A percentile compares a stretch with the other conserved stretches of the same genome.
These are phyloP conservation scores for Oligia strigilis DNA, from an alignment of 2,888 invertebrate species.

Conservation along the genomic window DNA sequence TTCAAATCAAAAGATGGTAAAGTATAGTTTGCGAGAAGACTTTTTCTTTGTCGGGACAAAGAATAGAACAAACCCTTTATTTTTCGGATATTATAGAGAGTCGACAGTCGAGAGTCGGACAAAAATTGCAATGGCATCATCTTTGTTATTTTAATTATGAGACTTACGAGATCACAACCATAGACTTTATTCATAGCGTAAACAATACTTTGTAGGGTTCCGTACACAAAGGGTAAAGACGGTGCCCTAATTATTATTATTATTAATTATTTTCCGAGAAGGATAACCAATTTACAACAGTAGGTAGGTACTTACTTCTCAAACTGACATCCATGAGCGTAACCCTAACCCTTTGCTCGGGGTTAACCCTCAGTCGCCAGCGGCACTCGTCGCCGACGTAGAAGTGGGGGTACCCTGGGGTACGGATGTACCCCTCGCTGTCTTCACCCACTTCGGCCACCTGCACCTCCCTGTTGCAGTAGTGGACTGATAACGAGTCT, in stretches of 20 bases:
- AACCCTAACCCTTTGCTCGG: slow-evolving; percentile 92
- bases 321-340: slow-evolving; percentile 93
- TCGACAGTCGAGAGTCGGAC: no score
- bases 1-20: background rate
- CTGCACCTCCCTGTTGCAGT: slow-evolving; percentile 89
- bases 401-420: slow-evolving; percentile 94
- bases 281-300: background rate
- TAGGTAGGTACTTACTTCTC: slow-evolving; percentile 88
- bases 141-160: no score
- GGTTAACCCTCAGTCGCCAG: slow-evolving; percentile 92
- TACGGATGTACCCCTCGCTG: slow-evolving; percentile 92
- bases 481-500: slow-evolving; percentile 89
- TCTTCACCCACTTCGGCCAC: slow-evolving; percentile 82
- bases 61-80: background rate
- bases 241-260: no score
- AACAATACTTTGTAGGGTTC: no score
- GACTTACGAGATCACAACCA: no score
- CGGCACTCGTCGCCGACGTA: slow-evolving; percentile 93
- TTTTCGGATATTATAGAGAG: background rate
- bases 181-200: no score
- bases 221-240: no score
- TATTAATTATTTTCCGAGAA: background rate
- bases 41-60: background rate
- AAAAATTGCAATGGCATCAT: no score
- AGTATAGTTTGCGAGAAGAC: background rate